Conservation (phyloP, 2,113 vertebrate genomes). For the Balaeniceps rex region DNA sequence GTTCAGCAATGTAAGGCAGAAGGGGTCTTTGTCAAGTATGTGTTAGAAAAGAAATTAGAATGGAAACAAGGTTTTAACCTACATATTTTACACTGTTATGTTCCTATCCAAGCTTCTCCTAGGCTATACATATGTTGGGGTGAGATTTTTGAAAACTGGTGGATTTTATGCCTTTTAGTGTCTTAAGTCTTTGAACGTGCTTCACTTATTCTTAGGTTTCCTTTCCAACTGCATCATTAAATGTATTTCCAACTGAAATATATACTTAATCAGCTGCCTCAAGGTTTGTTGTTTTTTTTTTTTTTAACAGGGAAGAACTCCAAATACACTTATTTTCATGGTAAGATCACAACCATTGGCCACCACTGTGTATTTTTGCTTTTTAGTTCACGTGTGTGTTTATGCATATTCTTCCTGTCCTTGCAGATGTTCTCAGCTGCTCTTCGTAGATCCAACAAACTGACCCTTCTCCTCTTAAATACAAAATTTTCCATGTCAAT, state of each 20-base stretch:
- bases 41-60: not conserved
- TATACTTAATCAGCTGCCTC: not conserved
- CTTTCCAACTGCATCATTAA: not conserved
- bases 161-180: not conserved
- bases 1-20: not conserved
- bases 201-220: not conserved
- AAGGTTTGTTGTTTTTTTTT: not conserved
- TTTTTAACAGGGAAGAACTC: not conserved
- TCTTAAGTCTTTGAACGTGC: not conserved
- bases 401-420: not conserved
- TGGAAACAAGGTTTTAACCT: not conserved
- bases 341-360: not conserved
- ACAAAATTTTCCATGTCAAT: not conserved
- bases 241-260: not conserved
- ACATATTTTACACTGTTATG: not conserved
- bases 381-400: not conserved
- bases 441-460: not conserved
- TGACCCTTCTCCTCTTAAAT: not conserved
- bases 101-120: not conserved
- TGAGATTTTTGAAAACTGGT: not conserved
- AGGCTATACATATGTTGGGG: not conserved
- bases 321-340: not conserved
- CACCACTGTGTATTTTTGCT: not conserved
- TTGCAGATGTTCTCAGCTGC: not conserved
- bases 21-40: not conserved